Conservation (phyloP, 2,888 invertebrate genomes). For the Diarsia brunnea region DNA sequence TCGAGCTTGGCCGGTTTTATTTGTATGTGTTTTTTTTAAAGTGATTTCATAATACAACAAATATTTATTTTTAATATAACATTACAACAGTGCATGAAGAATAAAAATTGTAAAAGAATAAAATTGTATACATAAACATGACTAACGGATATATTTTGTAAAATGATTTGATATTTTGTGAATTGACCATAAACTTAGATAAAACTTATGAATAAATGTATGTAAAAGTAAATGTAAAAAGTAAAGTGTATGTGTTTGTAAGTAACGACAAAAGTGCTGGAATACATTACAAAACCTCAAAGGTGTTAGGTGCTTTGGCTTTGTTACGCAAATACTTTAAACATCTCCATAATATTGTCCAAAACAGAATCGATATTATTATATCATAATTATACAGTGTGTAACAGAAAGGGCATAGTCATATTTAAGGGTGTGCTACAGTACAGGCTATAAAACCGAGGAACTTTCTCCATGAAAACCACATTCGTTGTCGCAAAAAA, state of each 20-base stretch:
- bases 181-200: slow-evolving; percentile 40
- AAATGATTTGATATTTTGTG: not conserved
- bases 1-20: too few relatives aligned
- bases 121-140: not conserved
- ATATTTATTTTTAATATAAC: too few relatives aligned
- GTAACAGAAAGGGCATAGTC: too few relatives aligned
- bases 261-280: slow-evolving; percentile 2
- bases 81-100: too few relatives aligned
- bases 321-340: not conserved
- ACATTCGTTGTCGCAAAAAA: too few relatives aligned
- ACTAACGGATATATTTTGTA: not conserved
- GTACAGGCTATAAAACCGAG: too few relatives aligned
- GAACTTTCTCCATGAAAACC: too few relatives aligned
- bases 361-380: not conserved
- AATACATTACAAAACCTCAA: not conserved
- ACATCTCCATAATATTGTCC: not conserved
- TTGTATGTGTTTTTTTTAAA: too few relatives aligned
- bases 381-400: too few relatives aligned
- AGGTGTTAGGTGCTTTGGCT: not conserved
- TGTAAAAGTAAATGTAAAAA: slow-evolving; percentile 19
- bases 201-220: slow-evolving; percentile 15
- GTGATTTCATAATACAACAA: too few relatives aligned
- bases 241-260: slow-evolving; percentile 19
- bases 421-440: too few relatives aligned
- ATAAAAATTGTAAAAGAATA: not conserved